These are phyloP conservation scores for Poeciliopsis presidionis DNA, from an alignment of 2,797 vertebrate genomes.

Conservation along the genomic window DNA sequence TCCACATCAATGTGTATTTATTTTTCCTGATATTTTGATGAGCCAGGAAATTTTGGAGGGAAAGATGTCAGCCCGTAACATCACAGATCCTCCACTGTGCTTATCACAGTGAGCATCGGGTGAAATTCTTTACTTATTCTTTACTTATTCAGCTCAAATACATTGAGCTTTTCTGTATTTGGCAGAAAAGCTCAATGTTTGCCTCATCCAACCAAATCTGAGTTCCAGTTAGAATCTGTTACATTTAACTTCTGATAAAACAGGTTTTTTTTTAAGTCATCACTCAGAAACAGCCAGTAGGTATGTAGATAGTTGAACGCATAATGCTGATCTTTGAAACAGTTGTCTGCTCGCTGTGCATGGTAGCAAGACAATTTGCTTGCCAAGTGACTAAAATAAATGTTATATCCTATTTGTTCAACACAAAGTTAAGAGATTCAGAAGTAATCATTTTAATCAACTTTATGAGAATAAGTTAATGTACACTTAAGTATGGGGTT, in stretches of 20 bases:
- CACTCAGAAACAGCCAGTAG: background rate
- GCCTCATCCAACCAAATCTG: background rate
- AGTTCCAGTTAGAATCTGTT: background rate
- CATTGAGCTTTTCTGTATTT: background rate
- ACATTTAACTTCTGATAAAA: background rate
- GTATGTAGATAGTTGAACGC: background rate
- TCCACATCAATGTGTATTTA: background rate
- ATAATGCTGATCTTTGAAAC: background rate
- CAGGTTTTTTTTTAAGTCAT: background rate
- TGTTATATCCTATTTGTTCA: background rate
- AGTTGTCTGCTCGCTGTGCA: background rate
- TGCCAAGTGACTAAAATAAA: background rate
- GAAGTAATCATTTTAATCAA: background rate
- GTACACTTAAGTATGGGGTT: background rate
- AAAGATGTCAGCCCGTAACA: background rate
- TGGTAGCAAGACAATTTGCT: background rate
- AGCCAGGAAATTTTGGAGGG: background rate
- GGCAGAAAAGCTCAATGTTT: background rate
- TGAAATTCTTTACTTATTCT: background rate
- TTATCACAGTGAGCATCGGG: background rate
- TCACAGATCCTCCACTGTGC: background rate
- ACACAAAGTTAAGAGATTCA: background rate
- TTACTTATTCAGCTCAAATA: too few relatives aligned
- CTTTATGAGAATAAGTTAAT: background rate
- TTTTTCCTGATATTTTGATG: background rate